These are phyloP conservation scores for Saccostrea echinata DNA, from an alignment of 1,140 invertebrate genomes.

Conservation along the genomic window DNA sequence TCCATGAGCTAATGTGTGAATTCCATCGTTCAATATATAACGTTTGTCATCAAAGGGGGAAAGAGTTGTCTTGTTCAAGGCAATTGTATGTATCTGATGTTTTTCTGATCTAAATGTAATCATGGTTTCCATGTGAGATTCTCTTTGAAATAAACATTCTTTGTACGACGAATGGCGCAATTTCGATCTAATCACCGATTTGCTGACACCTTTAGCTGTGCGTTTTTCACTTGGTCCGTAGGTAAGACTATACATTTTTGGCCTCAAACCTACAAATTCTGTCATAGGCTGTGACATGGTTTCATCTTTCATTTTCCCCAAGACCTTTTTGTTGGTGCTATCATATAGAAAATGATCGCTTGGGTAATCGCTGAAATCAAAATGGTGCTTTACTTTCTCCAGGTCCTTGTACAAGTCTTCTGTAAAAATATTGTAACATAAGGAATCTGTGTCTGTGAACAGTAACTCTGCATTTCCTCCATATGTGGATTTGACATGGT, in stretches of 20 bases:
- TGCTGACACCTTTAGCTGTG: conserved; percentile 48
- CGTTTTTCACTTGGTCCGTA: conserved; percentile 30
- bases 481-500: conserved; percentile 71
- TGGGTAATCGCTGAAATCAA: conserved; percentile 58
- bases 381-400: conserved; percentile 44
- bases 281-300: conserved; percentile 7
- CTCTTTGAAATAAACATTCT: conserved; percentile 21
- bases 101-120: conserved; percentile 12
- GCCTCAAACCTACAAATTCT: conserved; percentile 15
- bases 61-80: conserved; percentile 36
- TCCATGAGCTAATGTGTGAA: conserved; percentile 45
- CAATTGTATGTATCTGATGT: conserved; percentile 40
- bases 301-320: conserved; percentile 52
- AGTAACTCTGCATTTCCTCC: conserved; percentile 67
- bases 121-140: conserved; percentile 45
- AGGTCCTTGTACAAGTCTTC: conserved; percentile 73
- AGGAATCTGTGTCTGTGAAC: conserved; percentile 80
- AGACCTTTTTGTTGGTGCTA: conserved; percentile 35
- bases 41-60: conserved; percentile 46
- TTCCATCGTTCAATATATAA: conserved; percentile 45
- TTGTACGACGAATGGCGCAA: conserved; percentile 36
- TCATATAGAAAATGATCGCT: conserved; percentile 43
- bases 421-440: conserved; percentile 77
- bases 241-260: conserved; percentile 45
- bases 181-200: conserved; percentile 40